Evolutionary conservation across 2,797 vertebrate species (phyloP).

Genomic region (Glyptemys insculpta): DNA sequence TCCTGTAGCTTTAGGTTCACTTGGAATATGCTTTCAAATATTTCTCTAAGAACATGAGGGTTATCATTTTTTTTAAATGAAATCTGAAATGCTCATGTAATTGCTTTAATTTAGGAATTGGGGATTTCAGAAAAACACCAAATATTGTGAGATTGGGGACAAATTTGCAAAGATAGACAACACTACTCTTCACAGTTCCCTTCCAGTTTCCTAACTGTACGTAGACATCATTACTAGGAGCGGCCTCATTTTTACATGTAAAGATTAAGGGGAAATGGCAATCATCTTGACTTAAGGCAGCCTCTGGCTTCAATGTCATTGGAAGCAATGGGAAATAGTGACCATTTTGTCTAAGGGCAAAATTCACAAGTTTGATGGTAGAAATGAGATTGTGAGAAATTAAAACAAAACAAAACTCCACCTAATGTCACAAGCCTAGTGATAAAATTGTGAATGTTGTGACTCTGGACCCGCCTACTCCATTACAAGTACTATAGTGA

Average conservation of each 20-base stretch:
- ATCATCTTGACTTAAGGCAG: not conserved
- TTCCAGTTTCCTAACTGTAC: not conserved
- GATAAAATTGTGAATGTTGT: not conserved
- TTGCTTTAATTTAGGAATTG: not conserved
- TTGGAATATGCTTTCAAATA: not conserved
- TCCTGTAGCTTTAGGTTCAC: not conserved
- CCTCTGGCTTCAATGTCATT: not conserved
- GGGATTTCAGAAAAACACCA: constrained; percentile 20
- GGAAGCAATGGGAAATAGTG: not conserved
- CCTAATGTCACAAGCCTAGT: not conserved
- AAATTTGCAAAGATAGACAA: not conserved
- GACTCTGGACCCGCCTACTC: not conserved
- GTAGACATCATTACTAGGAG: not conserved
- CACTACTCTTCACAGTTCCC: not conserved
- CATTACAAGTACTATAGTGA: not conserved
- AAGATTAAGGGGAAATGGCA: not conserved
- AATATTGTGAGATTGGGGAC: not conserved
- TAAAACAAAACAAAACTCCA: not conserved
- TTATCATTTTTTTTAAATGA: rapidly evolving
- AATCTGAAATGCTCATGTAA: constrained; percentile 27
- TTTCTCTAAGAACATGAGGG: not conserved
- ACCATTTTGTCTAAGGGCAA: not conserved
- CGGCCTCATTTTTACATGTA: not conserved
- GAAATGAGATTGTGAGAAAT: not conserved
- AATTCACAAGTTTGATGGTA: not conserved